Evolutionary conservation across 2,113 vertebrate species (phyloP), one percentile per base, ranked within the genome.

Genomic region (Tringa solitaria): DNA sequence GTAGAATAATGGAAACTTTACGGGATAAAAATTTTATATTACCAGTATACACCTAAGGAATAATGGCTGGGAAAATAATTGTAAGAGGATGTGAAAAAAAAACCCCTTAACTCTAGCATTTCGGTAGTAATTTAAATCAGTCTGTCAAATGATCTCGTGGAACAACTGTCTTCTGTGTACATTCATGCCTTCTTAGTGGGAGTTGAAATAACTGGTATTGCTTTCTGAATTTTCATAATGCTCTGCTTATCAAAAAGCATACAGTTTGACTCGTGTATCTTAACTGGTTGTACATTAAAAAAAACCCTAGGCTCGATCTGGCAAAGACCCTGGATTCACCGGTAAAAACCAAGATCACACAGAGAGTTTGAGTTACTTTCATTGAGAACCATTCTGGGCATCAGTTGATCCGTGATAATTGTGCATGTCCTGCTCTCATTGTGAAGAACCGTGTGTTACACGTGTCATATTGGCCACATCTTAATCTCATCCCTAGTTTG

Each of bases 171-270:
- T 60, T 61, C 28, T 51, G 65, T 67, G 43, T 50, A 33, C 4
- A 5, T 14, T 87, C 33, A 32, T 0, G 0, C 1, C 0, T 53
- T 82, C 43, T 45, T 56, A 51, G 46, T 43, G 64, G 43, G 54
- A 56, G 37, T 41, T 65, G 69, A 82, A 76, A 73, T 93, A 77
- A 56, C 53, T 69, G 60, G 33, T 69, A 27, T 32, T 65, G 60
- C 51, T 86, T 93, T 67, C 63, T 69, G 32, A 68, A 60, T 83
- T 54, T 80, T 67, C 63, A 18, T 78, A 46, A 48, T 48, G 14
- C 10, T 57, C 14, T 46, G 28, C 46, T 91, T 94, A 54, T 72
- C 43, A 83, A 63, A 28, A 18, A 43, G 17, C 17, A 8, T 26
- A 15, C 7, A 10, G 17, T 68, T 76, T 46, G 37, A 4, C 33